Evolutionary conservation across 2,797 vertebrate genomes (phyloP).

Genomic region (Columba guinea): DNA sequence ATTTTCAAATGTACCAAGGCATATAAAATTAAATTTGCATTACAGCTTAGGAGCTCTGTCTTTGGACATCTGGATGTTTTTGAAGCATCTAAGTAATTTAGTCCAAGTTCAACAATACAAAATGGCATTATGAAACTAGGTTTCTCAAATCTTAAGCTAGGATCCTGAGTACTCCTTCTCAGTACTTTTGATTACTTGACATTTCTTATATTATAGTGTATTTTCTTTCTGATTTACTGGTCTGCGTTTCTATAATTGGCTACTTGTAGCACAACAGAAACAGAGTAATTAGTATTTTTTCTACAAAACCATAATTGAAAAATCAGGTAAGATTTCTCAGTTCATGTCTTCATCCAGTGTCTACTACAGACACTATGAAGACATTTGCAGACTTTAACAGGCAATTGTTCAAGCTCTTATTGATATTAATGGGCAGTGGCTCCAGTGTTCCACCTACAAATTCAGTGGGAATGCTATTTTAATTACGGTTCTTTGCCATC

Average conservation of each 20-base stretch:
- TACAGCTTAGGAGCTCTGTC: background rate
- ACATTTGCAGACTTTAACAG: background rate
- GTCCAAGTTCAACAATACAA: background rate
- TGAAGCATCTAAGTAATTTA: background rate
- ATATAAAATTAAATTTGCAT: background rate
- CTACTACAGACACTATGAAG: background rate
- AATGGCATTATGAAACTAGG: background rate
- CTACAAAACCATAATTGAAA: background rate
- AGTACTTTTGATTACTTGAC: background rate
- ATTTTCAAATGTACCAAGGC: background rate
- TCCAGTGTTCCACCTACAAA: background rate
- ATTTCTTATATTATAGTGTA: background rate
- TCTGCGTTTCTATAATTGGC: background rate
- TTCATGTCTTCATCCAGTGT: background rate
- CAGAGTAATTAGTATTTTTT: background rate
- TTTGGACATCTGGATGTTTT: background rate
- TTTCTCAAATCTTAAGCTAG: background rate
- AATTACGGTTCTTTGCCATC: background rate
- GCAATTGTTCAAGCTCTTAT: background rate
- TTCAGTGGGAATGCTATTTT: background rate
- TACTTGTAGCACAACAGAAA: background rate
- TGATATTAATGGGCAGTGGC: background rate
- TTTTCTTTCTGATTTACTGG: background rate
- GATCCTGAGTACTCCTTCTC: background rate
- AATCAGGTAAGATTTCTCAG: background rate